A percentile compares a stretch with the other conserved stretches of the same genome.
Conservation (phyloP, 2,797 vertebrate species). For the Liparis tanakae region DNA sequence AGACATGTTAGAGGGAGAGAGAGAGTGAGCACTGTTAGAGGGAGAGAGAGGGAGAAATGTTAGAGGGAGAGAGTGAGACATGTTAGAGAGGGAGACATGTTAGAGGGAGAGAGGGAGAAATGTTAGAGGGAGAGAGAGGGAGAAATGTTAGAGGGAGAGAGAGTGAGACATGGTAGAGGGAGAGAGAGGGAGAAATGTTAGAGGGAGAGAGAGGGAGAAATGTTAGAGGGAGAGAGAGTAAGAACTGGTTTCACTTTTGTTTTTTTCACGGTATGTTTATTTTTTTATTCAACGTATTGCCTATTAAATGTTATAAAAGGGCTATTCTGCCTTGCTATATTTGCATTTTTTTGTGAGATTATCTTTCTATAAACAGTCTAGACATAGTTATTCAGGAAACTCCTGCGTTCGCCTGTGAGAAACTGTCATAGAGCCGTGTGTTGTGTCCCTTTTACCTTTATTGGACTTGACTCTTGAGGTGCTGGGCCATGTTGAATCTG, state of each 20-base stretch:
- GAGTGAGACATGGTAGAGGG: neutral
- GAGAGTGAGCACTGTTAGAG: neutral
- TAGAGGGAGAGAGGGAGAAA: neutral
- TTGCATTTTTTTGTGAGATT: neutral
- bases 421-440: neutral
- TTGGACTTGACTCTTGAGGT: constrained; percentile 43
- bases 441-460: constrained; percentile 65
- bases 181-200: too few species aligned
- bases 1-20: neutral
- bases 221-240: neutral
- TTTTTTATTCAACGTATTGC: neutral
- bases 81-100: neutral
- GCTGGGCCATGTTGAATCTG: constrained; percentile 64
- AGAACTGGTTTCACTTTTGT: constrained; percentile 16
- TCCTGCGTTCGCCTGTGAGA: neutral
- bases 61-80: neutral
- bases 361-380: neutral
- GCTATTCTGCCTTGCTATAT: neutral
- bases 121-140: neutral
- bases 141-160: too few species aligned
- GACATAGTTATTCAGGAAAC: neutral
- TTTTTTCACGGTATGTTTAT: neutral
- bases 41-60: neutral
- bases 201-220: neutral
- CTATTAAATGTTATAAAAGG: neutral